Evolutionary conservation across 2,797 vertebrate species (phyloP).

Genomic region (Typhlichthys subterraneus): DNA sequence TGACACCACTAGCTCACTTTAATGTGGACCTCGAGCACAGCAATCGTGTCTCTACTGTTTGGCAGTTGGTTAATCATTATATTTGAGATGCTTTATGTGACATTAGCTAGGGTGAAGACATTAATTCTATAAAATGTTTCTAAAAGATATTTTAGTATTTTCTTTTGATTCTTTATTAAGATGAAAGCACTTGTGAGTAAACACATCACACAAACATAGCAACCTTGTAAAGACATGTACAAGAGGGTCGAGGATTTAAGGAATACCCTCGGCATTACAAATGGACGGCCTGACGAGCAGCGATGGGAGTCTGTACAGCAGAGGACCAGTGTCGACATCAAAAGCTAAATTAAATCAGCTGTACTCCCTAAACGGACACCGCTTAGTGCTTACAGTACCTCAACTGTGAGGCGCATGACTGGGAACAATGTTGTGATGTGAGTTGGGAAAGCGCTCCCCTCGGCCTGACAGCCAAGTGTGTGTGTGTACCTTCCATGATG

Average conservation of each 20-base stretch:
- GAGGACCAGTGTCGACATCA: conserved; percentile 22
- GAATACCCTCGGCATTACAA: conserved; percentile 32
- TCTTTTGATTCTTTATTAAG: conserved; percentile 22
- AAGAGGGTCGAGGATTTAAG: conserved; percentile 35
- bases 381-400: background rate
- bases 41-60: too few species aligned
- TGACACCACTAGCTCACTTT: too few species aligned
- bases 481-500: conserved; percentile 6
- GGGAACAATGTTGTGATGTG: background rate
- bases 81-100: conserved; percentile 45
- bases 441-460: background rate
- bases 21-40: too few species aligned
- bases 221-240: conserved; percentile 39
- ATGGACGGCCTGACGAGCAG: conserved; percentile 37
- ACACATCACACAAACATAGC: conserved; percentile 33
- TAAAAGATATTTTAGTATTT: conserved; percentile 30
- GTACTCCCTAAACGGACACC: conserved; percentile 9
- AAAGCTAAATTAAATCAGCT: conserved; percentile 50
- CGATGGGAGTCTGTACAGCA: conserved; percentile 43
- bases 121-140: conserved; percentile 51
- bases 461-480: background rate
- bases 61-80: background rate
- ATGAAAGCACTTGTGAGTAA: conserved; percentile 55
- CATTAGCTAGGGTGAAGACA: conserved; percentile 51
- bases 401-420: too few species aligned